Evolutionary conservation across 2,888 invertebrate genomes (phyloP), one percentile per base, ranked within the genome.

Genomic region (Himalopsyche japonica): DNA sequence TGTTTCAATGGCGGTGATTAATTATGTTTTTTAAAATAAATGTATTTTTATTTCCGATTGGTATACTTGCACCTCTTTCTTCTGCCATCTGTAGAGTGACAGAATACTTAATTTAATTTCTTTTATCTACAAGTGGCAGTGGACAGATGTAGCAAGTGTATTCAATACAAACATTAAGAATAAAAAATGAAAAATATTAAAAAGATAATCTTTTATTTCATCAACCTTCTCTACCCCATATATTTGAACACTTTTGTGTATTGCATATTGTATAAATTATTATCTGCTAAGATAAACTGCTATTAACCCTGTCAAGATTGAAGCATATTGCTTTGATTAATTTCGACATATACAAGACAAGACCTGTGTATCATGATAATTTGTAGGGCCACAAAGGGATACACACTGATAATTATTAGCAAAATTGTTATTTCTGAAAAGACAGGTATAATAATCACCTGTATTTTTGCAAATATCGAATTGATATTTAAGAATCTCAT

Each of bases 131-230:
- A 37, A 70, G 37, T 37, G 37, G 34, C 77, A 20, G 77, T 43
- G 37, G 43, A 77, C 34, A 43, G 77, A 43, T 70, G 70, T 27
- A 27, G 43, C 64, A 78, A 79, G 70, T 76, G 57, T 76, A 76
- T 84, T 76, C 81, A 79, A 85, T 82, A 79, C 82, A 82, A 80
- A 83, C 83, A 83, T 83, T 86, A 86, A 85, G 82, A 86, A 85
- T 85, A 85, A 85, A 86, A 86, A 83, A 82, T 64, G 83, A 49
- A 43, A 84, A 84, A 86, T 81, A 80, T 84, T 84, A 64, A 85
- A 49, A 47, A 12, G 15, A 24, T 70, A 18, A 18, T 48, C 32
- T 82, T 82, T 79, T 82, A 47, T 79, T 82, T 82, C 34, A 79
- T 47, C 27, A 18, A 10, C 43, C 64, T 48, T 12, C 6, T 32